Conservation (phyloP, 1,140 invertebrate genomes). For the Phymorhynchus buccinoides region DNA sequence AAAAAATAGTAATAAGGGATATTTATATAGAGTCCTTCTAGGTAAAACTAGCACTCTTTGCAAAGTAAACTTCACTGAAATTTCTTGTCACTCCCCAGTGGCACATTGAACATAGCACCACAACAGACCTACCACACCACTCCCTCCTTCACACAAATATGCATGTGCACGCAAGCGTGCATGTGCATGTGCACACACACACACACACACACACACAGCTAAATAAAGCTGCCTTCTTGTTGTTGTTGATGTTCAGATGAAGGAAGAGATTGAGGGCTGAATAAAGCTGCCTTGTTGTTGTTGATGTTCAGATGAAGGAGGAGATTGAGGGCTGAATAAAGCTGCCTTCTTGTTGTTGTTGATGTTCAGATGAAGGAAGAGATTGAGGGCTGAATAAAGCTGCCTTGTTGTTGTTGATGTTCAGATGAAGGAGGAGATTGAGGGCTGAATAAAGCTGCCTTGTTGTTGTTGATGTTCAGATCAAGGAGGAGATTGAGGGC, state of each 20-base stretch:
- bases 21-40: too few relatives aligned
- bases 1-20: too few relatives aligned
- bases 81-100: too few relatives aligned
- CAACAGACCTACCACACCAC: too few relatives aligned
- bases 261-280: slow-evolving; percentile 86
- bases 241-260: slow-evolving; percentile 77
- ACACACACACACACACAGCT: too few relatives aligned
- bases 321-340: slow-evolving; percentile 84
- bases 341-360: not conserved
- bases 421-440: slow-evolving; percentile 87
- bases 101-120: too few relatives aligned
- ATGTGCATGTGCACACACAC: too few relatives aligned
- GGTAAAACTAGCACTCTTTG: too few relatives aligned
- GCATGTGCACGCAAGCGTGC: too few relatives aligned
- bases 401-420: not conserved
- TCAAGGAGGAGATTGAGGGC: slow-evolving; percentile 87
- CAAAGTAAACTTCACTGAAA: too few relatives aligned
- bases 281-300: not conserved
- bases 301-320: slow-evolving; percentile 78
- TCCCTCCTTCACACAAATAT: too few relatives aligned
- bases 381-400: slow-evolving; percentile 80
- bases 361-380: slow-evolving; percentile 82
- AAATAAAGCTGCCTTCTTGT: not conserved
- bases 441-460: slow-evolving; percentile 76
- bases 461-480: slow-evolving; percentile 72